These are phyloP conservation scores for Halocaridina rubra DNA, from an alignment of 2,888 invertebrate genomes.

Conservation along the genomic window DNA sequence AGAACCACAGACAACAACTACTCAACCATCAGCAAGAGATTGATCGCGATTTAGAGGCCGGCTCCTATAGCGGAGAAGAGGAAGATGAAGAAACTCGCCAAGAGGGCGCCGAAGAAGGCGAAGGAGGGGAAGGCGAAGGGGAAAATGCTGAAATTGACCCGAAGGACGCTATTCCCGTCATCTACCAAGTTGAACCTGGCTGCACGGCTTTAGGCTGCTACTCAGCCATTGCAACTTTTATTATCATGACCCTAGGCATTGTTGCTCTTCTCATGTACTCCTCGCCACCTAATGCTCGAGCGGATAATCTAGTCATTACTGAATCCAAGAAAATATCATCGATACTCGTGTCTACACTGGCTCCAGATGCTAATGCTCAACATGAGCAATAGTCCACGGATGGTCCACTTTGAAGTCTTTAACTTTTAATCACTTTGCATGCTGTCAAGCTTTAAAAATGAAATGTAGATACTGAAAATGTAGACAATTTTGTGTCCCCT, in stretches of 20 bases:
- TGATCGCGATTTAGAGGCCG: background rate
- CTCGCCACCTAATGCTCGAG: background rate
- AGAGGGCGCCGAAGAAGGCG: background rate
- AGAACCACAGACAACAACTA: background rate
- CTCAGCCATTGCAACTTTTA: background rate
- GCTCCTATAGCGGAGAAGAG: background rate
- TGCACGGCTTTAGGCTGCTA: background rate
- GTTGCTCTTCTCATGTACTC: background rate
- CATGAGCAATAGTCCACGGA: too few relatives aligned
- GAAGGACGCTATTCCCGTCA: background rate
- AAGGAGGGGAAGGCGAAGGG: background rate
- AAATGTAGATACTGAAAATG: too few relatives aligned
- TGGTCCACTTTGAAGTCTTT: too few relatives aligned
- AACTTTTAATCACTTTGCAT: too few relatives aligned
- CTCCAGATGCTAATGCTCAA: too few relatives aligned
- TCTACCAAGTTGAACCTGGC: background rate
- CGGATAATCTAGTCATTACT: background rate
- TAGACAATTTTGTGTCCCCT: too few relatives aligned
- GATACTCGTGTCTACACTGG: background rate
- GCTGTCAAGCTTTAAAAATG: too few relatives aligned
- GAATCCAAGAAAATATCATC: background rate
- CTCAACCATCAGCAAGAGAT: background rate
- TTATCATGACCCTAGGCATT: background rate
- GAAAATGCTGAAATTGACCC: background rate
- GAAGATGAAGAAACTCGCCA: background rate